Evolutionary conservation across 2,797 vertebrate genomes (phyloP), one percentile per base, ranked within the genome.

Genomic region (Cuniculus paca): DNA sequence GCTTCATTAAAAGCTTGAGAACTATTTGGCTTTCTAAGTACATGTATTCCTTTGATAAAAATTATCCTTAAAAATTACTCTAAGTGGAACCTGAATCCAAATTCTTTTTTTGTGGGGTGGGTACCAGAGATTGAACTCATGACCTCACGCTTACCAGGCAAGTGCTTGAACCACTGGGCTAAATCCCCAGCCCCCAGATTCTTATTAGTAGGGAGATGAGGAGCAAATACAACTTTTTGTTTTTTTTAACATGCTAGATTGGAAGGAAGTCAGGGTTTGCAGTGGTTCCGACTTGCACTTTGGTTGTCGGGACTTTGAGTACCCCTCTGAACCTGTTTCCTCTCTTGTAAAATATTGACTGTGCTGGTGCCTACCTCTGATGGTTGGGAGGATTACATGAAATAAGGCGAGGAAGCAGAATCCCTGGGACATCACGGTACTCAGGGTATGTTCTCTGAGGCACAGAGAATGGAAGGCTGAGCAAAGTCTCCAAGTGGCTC

Each of bases 1-100:
- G 72, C 58, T 96, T 93, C 77, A 39, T 93, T 42, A 39, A 91
- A 72, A 63, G 48, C 50, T 92, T 75, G 82, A 75, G 39, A 52
- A 20, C 12, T 36, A 13, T 19, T 50, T n/a, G 77, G 36, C 61
- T 82, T 94, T 78, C 50, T 34, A 85, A 87, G 13, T 72, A 5
- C 20, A 7, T 60, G 19, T 45, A 48, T 60, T 74, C 39, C 60
- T 77, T 91, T 93, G 54, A 90, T 75, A 75, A 88, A 97, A 91
- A 89, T 70, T 52, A 65, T 84, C 48, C 80, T 85, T 60, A 83
- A 70, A 86, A 82, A 31, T 58, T 80, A 12, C 28, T 70, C 36
- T 34, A 60, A 54, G 16, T 72, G 31, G 63, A 87, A 6, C 50
- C 79, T 89, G 58, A 83, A 42, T 92, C 61, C 28, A 88, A 88